Evolutionary conservation across 2,113 vertebrate species (phyloP).

Genomic region (Muntiacus muntjak): DNA sequence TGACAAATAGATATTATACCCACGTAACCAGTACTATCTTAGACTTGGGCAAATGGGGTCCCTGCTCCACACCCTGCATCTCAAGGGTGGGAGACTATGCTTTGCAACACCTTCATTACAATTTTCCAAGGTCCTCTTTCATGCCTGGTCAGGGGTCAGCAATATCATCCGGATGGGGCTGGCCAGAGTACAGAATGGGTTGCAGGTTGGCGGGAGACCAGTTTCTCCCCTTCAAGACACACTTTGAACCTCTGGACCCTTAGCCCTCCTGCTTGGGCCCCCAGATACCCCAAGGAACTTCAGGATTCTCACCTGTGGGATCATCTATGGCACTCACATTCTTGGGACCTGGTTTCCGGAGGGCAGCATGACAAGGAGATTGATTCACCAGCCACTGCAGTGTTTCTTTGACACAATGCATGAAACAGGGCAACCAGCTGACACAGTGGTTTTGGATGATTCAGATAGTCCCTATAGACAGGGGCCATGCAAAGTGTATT

Average conservation of each 20-base stretch:
- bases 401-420: not conserved
- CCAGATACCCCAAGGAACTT: not conserved
- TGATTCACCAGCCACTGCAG: not conserved
- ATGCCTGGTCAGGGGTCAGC: not conserved
- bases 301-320: not conserved
- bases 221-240: not conserved
- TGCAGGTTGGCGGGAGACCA: not conserved
- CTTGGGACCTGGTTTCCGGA: not conserved
- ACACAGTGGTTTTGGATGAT: not conserved
- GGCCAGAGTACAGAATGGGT: not conserved
- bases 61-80: not conserved
- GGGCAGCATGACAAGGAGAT: not conserved
- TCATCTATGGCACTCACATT: not conserved
- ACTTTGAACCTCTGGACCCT: not conserved
- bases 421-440: not conserved
- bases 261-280: not conserved
- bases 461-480: not conserved
- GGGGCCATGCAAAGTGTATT: not conserved
- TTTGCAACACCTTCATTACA: not conserved
- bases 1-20: not conserved
- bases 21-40: not conserved
- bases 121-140: not conserved
- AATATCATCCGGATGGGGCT: not conserved
- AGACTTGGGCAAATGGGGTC: not conserved
- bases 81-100: not conserved